Evolutionary conservation across 2,888 invertebrate genomes (phyloP).

Genomic region (Diarsia mendica): DNA sequence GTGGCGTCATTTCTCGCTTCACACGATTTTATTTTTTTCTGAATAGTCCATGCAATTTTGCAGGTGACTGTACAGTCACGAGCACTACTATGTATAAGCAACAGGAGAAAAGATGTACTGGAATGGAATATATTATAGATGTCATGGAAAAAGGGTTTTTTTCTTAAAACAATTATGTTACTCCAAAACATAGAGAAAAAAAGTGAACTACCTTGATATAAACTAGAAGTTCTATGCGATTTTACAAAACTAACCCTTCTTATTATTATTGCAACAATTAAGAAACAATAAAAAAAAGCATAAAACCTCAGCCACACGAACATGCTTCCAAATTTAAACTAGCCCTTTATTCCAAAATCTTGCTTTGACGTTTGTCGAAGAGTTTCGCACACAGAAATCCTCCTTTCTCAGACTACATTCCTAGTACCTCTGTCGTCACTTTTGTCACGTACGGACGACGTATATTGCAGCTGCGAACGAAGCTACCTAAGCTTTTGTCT

Average conservation of each 20-base stretch:
- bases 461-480: constrained; percentile 14
- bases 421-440: constrained; percentile 8
- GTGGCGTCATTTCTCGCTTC: no score
- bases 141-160: not conserved
- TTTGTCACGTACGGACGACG: constrained; percentile 25
- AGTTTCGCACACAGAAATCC: not conserved
- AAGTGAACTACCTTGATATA: not conserved
- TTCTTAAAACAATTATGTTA: no score
- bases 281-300: not conserved
- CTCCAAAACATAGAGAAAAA: not conserved
- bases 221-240: not conserved
- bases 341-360: not conserved
- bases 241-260: not conserved
- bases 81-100: no score
- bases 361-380: constrained; percentile 20
- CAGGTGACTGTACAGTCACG: no score
- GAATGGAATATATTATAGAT: no score
- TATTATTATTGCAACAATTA: not conserved
- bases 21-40: no score
- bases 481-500: constrained; percentile 32
- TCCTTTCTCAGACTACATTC: not conserved
- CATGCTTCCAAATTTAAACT: not conserved
- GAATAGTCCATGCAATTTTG: no score
- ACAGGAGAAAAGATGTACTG: no score
- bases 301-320: not conserved